Conservation (phyloP, 1,140 invertebrate species). For the Chionoecetes opilio region DNA sequence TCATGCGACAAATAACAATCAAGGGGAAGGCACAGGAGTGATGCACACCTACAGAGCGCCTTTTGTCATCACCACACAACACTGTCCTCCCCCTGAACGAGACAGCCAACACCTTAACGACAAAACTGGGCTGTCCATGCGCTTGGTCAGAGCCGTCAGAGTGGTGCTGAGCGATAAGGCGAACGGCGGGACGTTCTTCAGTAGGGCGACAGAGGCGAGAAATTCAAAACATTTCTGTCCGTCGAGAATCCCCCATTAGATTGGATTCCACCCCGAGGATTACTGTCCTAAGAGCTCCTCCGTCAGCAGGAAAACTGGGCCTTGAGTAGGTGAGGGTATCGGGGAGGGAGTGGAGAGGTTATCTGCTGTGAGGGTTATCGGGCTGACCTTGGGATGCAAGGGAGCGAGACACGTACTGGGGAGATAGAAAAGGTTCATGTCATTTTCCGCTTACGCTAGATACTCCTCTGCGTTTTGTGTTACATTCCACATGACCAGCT, state of each 20-base stretch:
- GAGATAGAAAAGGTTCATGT: background rate
- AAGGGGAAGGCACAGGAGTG: background rate
- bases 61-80: background rate
- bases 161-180: background rate
- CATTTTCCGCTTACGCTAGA: background rate
- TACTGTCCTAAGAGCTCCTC: background rate
- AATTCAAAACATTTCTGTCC: background rate
- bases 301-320: background rate
- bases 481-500: background rate
- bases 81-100: background rate
- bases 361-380: background rate
- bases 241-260: background rate
- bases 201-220: background rate
- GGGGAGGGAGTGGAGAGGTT: background rate
- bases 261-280: background rate
- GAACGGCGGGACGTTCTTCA: conserved; percentile 16
- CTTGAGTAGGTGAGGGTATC: background rate
- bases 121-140: background rate
- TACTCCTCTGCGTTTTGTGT: background rate
- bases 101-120: background rate
- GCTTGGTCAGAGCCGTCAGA: background rate
- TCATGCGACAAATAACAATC: background rate
- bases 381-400: background rate
- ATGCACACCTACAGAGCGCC: background rate
- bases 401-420: background rate